Evolutionary conservation across 2,797 vertebrate genomes (phyloP), one percentile per base, ranked within the genome.

Genomic region (Molossus molossus): DNA sequence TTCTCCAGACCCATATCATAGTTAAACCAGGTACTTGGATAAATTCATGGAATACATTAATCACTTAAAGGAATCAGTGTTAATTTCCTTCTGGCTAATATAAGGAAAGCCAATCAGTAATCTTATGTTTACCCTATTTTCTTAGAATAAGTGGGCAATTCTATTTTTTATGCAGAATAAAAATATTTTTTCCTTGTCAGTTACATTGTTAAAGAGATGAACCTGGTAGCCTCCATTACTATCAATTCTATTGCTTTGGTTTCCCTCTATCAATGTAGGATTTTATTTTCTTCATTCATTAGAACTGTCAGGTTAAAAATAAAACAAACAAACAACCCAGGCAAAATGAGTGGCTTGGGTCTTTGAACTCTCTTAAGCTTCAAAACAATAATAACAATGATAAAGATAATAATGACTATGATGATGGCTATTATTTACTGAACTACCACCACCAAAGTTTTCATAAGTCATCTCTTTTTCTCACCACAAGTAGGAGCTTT

Each of bases 271-370:
- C 9, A 55, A 10, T 17, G 55, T 58, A 53, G 21, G 50, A 40
- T 64, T 95, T 81, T 69, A 70, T 76, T 91, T 91, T 85, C 37
- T 86, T 90, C 23, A 60, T 90, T 77, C 90, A 45, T 48, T 76
- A 67, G 40, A 70, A 53, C 17, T 37, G n/a, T 86, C 70, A 50
- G 27, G n/a, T 79, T 83, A 81, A 72, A 86, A 95, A 73, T n/a
- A 37, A 58, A 70, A 20, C n/a, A 64, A 77, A 76, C 40, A 45
- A 45, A 45, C 40, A 45, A 45, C 40, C n/a, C 40, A 93, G 70
- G 40, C 60, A 92, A 57, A 18, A n/a, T 37, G 9, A 45, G 48
- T 76, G 62, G 7, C 21, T 65, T 50, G 15, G 18, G 25, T 29
- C 10, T 75, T 86, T 90, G 29, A 92, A 27, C 53, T 92, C 3